Percentiles rank a stretch among this genome's conserved stretches.
Conservation (phyloP, 2,888 invertebrate genomes). For the Oscheius sp. region DNA sequence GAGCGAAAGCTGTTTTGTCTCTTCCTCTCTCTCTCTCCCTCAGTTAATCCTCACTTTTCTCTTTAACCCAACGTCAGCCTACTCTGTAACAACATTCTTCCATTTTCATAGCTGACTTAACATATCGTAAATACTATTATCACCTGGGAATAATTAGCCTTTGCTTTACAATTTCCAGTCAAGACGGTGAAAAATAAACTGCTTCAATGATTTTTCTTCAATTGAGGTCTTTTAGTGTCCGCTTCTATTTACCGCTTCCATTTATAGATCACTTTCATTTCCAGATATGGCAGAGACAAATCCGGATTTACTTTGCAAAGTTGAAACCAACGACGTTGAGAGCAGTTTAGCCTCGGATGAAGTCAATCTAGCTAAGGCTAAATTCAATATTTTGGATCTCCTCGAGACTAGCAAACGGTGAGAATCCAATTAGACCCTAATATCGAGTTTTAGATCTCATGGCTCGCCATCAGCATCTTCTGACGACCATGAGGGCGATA, state of each 20-base stretch:
- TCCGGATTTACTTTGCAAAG: constrained; percentile 16
- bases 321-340: constrained; percentile 24
- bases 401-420: constrained; percentile 40
- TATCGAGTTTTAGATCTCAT: constrained; percentile 38
- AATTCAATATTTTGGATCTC: constrained; percentile 45
- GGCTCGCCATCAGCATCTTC: constrained; percentile 55
- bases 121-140: not conserved
- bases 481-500: constrained; percentile 24
- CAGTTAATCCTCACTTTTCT: too few species aligned
- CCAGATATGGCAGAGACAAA: constrained; percentile 9
- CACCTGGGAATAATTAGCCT: not conserved
- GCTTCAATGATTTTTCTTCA: constrained; percentile 6
- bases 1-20: constrained; percentile 24
- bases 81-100: not conserved
- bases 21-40: too few species aligned
- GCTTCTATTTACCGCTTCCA: constrained; percentile 1
- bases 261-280: not conserved
- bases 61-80: not conserved
- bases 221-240: not conserved
- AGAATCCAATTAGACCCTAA: constrained; percentile 14
- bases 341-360: not conserved
- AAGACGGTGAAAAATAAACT: constrained; percentile 10
- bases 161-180: not conserved
- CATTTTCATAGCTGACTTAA: not conserved
- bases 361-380: constrained; percentile 7